A percentile compares a stretch with the other conserved stretches of the same genome.
Evolutionary conservation across 2,797 vertebrate species (phyloP).

Genomic region (Neosilurus mollespiculum): DNA sequence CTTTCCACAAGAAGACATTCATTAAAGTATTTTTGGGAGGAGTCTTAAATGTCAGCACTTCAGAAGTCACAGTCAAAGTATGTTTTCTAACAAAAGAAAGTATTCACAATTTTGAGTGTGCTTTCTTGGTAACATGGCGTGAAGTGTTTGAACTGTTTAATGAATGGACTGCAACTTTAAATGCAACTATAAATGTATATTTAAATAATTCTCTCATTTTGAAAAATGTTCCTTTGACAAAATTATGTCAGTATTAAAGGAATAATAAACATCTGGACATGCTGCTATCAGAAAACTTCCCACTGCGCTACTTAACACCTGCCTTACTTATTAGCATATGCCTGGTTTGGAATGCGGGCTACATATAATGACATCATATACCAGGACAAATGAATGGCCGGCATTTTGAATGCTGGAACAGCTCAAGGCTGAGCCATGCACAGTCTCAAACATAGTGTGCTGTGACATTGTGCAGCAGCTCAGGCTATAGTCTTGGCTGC

Average conservation of each 20-base stretch:
- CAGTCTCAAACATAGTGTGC: not conserved
- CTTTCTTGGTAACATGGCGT: not conserved
- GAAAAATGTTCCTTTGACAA: not conserved
- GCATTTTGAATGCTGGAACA: not conserved
- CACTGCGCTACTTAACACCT: too few species aligned
- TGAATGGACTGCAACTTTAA: not conserved
- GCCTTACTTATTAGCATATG: not conserved
- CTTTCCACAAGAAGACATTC: not conserved
- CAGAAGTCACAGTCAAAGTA: not conserved
- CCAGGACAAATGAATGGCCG: not conserved
- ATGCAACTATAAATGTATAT: not conserved
- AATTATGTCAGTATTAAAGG: not conserved
- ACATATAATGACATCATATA: not conserved
- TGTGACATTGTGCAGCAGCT: not conserved
- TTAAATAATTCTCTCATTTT: too few species aligned
- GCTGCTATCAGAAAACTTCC: not conserved
- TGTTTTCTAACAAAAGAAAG: not conserved
- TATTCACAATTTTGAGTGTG: not conserved
- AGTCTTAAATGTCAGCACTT: not conserved
- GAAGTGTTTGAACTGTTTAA: not conserved
- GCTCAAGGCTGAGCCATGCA: not conserved
- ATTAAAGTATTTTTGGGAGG: not conserved
- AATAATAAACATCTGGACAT: not conserved
- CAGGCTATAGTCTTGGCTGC: slow-evolving; percentile 30
- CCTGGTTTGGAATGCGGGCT: not conserved